Conservation (phyloP, 2,797 vertebrate genomes). For the Crax fasciolata region DNA sequence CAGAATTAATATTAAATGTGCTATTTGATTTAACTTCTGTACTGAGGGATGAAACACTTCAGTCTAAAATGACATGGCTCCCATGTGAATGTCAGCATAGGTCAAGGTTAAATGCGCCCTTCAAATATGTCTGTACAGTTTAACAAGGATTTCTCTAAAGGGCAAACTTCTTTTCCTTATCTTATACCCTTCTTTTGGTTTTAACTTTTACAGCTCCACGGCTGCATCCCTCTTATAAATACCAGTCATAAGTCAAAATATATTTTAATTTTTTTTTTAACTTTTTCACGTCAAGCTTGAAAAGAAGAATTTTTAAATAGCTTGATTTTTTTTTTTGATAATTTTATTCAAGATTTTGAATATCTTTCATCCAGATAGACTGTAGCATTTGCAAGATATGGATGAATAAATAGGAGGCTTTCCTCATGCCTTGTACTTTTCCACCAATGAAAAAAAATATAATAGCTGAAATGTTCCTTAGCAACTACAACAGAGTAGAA, state of each 20-base stretch:
- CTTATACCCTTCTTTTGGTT: neutral
- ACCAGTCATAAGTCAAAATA: neutral
- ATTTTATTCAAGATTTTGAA: conserved; percentile 11
- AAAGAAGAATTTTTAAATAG: neutral
- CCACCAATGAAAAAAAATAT: neutral
- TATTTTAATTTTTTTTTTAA: neutral
- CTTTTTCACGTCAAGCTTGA: neutral
- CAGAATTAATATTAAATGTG: conserved; percentile 4
- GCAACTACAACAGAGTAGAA: conserved; percentile 16
- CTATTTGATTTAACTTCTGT: neutral
- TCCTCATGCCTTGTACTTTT: neutral
- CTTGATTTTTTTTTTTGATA: too few relatives aligned
- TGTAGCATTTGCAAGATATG: neutral
- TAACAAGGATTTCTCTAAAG: neutral
- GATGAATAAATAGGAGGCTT: neutral
- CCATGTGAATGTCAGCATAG: neutral
- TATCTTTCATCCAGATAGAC: neutral
- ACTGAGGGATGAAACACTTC: neutral
- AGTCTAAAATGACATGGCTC: neutral
- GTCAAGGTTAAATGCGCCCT: neutral
- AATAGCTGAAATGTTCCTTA: conserved; percentile 1
- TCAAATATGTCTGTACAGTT: neutral
- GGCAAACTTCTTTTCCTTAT: neutral
- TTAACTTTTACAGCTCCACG: neutral
- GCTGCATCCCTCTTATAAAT: neutral